These are phyloP conservation scores for Eueides isabella DNA, from an alignment of 1,140 invertebrate genomes.

Conservation along the genomic window DNA sequence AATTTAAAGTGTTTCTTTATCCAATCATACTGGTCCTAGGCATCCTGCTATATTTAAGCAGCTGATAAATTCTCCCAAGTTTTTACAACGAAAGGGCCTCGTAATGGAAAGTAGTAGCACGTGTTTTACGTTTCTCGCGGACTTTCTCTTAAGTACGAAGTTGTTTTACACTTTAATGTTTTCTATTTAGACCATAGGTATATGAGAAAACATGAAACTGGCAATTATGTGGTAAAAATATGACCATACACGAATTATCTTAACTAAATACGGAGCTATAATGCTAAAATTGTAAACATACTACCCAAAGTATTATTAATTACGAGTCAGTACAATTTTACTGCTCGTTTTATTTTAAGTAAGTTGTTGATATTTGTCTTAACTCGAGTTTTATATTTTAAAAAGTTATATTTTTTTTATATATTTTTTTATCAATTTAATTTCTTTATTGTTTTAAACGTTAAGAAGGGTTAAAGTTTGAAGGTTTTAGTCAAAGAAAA, in stretches of 20 bases:
- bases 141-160: conserved; percentile 20
- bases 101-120: conserved; percentile 24
- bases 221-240: not conserved
- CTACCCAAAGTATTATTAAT: no score
- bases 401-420: no score
- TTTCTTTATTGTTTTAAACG: not conserved
- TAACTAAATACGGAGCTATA: not conserved
- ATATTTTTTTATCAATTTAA: no score
- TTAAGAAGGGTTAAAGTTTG: not conserved
- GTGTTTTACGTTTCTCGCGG: conserved; percentile 16
- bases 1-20: no score
- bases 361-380: no score
- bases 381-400: no score
- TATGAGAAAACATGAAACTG: not conserved
- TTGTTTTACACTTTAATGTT: not conserved
- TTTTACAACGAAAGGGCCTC: conserved; percentile 15
- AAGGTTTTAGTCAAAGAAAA: not conserved
- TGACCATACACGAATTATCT: not conserved
- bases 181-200: conserved; percentile 11
- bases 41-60: not conserved
- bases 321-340: no score
- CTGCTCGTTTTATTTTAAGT: no score
- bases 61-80: conserved; percentile 8
- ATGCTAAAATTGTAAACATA: no score
- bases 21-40: not conserved